Base-by-base conservation (phyloP, 1,140 invertebrate genomes). In the Scaptomyza hsui region DNA sequence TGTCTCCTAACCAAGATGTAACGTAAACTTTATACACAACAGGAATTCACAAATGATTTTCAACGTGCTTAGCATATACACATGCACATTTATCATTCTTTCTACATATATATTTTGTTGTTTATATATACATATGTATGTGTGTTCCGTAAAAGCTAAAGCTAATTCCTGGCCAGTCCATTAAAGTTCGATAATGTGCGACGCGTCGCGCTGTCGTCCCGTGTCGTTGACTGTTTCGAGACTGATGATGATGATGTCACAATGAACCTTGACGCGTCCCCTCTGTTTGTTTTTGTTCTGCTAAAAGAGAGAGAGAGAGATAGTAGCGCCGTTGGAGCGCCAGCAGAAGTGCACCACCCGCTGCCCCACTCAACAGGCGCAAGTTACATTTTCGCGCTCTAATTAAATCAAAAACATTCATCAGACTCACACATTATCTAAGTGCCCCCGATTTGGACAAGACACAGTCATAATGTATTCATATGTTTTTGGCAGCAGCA, bases 131-230 rank as follows among this genome's bases (percentile, higher is more conserved):
- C 12, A 13, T 24, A 39, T 73, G 61, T 65, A 41, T 63, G 3
- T 37, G 7, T 35, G 12, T n/a, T 29, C 9, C 1, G 61, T 55
- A 79, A 75, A 55, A 80, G 81, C 81, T 77, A 77, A 75, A 86
- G 81, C 81, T 86, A 86, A 86, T 86, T 88, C 70, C 73, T 79
- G 75, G 41, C 55, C 69, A 56, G 49, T 49, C 77, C 82, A 86
- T 88, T 88, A 88, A 88, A 75, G 82, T 81, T 86, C 77, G 77
- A 85, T 86, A 85, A 88, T 85, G 81, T 86, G 81, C 77, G 61
- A 57, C 75, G 74, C 49, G 65, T 74, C 55, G 49, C 35, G 42
- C 45, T 44, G 55, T 51, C 67, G 48, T 62, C 49, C 69, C 77
- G 62, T 86, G 81, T 85, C 77, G 82, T 85, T 81, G 81, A 85